Percentiles rank a stretch among this genome's conserved stretches.
These are phyloP conservation scores for Pterophyllum scalare DNA, from an alignment of 2,113 vertebrate genomes.

Conservation along the genomic window DNA sequence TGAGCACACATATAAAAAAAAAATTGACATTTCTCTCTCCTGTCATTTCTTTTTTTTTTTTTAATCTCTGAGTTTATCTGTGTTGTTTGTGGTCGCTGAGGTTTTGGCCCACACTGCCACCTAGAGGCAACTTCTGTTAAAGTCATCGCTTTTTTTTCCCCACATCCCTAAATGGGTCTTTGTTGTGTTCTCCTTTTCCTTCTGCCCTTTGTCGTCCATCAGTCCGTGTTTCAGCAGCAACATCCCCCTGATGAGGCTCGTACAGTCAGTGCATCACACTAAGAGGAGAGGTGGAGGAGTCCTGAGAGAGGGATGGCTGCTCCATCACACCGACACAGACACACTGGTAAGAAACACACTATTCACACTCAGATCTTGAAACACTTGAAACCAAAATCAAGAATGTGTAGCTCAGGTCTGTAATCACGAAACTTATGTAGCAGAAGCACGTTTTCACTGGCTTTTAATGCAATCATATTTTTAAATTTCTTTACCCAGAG, in stretches of 20 bases:
- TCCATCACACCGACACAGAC: conserved; percentile 78
- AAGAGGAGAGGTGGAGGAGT: conserved; percentile 69
- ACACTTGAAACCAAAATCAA: not conserved
- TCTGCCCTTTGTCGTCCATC: not conserved
- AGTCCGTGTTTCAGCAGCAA: conserved; percentile 80
- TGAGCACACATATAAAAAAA: not conserved
- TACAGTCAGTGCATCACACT: conserved; percentile 78
- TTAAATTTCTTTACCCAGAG: conserved; percentile 62
- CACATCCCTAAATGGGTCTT: accelerated
- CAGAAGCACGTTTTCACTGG: not conserved
- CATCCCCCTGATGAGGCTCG: conserved; percentile 82
- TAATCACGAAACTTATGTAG: not conserved
- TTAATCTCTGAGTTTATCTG: not conserved
- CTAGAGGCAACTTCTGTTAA: conserved; percentile 14
- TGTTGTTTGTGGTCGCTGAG: not conserved
- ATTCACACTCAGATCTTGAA: not conserved
- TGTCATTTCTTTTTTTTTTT: too few species aligned
- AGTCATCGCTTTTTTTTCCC: not conserved
- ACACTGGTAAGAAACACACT: conserved; percentile 64
- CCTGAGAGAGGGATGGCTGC: conserved; percentile 78
- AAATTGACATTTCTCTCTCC: not conserved
- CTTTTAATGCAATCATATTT: not conserved
- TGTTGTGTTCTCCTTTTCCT: not conserved
- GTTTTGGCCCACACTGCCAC: conserved; percentile 10
- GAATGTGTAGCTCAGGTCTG: accelerated